Conservation (phyloP, 30 jellyfish, hydroid and myxozoan species). For the Euphysa ruthae region DNA sequence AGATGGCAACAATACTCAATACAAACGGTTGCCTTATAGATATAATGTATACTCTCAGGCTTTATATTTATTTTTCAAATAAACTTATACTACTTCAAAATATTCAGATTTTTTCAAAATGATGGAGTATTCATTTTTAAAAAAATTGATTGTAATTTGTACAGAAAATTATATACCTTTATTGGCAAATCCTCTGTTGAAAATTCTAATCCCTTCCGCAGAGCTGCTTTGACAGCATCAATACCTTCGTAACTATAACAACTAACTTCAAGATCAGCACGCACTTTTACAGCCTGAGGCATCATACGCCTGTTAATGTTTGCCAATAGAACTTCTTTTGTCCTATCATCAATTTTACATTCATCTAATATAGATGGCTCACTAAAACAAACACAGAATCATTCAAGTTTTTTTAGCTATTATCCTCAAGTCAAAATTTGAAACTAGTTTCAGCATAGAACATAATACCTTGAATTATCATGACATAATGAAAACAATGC, state of each 20-base stretch:
- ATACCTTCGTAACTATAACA: slow-evolving; percentile 96
- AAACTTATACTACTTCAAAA: too few relatives aligned
- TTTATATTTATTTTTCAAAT: too few relatives aligned
- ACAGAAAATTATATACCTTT: too few relatives aligned
- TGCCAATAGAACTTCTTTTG: slow-evolving; percentile 61
- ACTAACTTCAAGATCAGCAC: slow-evolving; percentile 91
- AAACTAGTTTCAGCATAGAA: not conserved
- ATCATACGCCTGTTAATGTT: slow-evolving; percentile 85
- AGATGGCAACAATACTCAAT: too few relatives aligned
- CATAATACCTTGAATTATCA: not conserved
- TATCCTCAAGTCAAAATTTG: not conserved
- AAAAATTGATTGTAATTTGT: too few relatives aligned
- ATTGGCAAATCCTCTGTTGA: slow-evolving; percentile 84
- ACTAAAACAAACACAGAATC: slow-evolving; percentile 11
- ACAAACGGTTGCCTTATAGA: too few relatives aligned
- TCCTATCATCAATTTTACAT: slow-evolving; percentile 61
- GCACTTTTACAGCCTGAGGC: slow-evolving; percentile 89
- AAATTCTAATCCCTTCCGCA: slow-evolving; percentile 66
- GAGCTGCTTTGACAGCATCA: slow-evolving; percentile 92
- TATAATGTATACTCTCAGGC: too few relatives aligned
- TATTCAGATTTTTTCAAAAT: too few relatives aligned
- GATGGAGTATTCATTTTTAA: too few relatives aligned
- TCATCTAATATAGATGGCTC: slow-evolving; percentile 91
- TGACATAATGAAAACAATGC: too few relatives aligned
- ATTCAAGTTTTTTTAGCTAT: too few relatives aligned